Base-by-base conservation (phyloP, 2,113 vertebrate genomes). In the Myxocyprinus asiaticus region DNA sequence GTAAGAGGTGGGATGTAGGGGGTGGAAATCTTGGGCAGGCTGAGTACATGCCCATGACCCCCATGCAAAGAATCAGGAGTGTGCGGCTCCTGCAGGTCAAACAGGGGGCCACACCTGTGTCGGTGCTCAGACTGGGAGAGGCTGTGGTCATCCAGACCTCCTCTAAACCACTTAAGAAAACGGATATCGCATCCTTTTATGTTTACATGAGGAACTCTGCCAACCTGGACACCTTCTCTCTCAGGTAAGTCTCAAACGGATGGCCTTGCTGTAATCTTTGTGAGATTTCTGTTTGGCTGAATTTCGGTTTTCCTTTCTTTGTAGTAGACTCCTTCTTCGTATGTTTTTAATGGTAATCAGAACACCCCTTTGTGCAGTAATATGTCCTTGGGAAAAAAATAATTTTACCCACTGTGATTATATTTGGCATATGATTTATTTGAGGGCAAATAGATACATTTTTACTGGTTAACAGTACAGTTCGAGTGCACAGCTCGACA, bases 1-100 rank as follows among this genome's bases (percentile, higher is more conserved):
- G 68, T 15, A 65, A 77, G 8, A 65, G 53, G 33, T 22, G 62
- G 61, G 12, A 70, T 6, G 2, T 43, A 77, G 82, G 77, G 44
- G 85, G 4, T 5, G 92, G 87, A 17, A 44, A 50, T 0, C 76
- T 72, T 82, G 92, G 91, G 61, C 93, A 44, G 50, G 86, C 80
- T 0, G 90, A 95, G 4, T 33, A 33, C 22, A 74, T 92, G 0
- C 92, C 94, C 0, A 90, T 92, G 2, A 95, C 95, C 0, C 93
- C 95, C 11, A 88, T 97, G 92, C 95, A 94, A 86, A 93, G 95
- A 82, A 97, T 98, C 0, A 96, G 95, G 6, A 98, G 95, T 0
- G 93, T 98, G 7, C 94, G 92, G 58, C 96, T 98, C 0, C 93
- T 94, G 67, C 95, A 95, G 92, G 89, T 92, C 0, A 91, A 9